Base-by-base conservation (phyloP, 1,140 invertebrate genomes). In the Mercenaria mercenaria region DNA sequence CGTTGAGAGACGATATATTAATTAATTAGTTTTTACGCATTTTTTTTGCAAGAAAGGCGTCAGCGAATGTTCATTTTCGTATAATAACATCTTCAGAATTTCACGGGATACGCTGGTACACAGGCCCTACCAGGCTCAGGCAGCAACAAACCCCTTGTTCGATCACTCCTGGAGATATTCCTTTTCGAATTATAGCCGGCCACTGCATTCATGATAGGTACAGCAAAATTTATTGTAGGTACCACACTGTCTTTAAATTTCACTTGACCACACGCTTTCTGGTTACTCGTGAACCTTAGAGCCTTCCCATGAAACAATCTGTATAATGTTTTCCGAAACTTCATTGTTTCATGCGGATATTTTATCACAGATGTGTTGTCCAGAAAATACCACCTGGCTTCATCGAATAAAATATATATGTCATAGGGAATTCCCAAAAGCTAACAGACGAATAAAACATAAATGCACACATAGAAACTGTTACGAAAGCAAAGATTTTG, bases 221-320 rank as follows among this genome's bases (percentile, higher is more conserved):
- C 52, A 15, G 52, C 52, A 59, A 59, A 59, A 59, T 59, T 59
- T 59, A 59, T 59, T 3, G 52, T 11, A 59, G 52, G 4, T 3
- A 11, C 20, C 20, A 11, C 3, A 3, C 23, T 23, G 4, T 59
- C 4, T 47, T 47, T 18, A 47, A 18, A 10, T 11, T 11, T 6
- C 6, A 23, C 15, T 59, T 59, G 52, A 59, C 52, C 23, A 11
- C 8, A 59, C 6, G 52, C 6, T 59, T 59, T 59, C 20, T 59
- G 8, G 6, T 20, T 20, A 20, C 52, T 59, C 52, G 20, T 77
- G 26, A 77, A 77, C 4, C 43, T 11, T 3, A 77, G 41, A 29
- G 74, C 74, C 43, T 77, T 77, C 13, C 74, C 74, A 47, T 77
- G 74, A 50, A 77, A 77, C 15, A 77, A 43, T n/a, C n/a, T n/a